phyloP scores from a whole-genome alignment of 2,113 vertebrate genomes.

The Mystacornis crossleyi region DNA sequence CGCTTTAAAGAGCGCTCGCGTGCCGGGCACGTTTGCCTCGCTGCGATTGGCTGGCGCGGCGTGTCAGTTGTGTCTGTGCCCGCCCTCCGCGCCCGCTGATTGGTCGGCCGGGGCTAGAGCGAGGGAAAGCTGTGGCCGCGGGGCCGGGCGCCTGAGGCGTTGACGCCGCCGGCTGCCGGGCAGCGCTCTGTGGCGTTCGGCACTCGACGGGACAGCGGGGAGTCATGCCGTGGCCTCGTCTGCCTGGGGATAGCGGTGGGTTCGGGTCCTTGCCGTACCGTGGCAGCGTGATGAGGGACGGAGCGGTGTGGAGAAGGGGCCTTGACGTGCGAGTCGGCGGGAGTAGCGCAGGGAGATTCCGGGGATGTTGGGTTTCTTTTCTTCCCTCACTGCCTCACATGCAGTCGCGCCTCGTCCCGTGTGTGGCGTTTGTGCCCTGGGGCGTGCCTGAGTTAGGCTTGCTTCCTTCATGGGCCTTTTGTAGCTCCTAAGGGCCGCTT shows the following conservation, averaged over 20 bases:
- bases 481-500: accelerated
- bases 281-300: neutral
- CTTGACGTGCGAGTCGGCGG: neutral
- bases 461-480: accelerated
- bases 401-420: accelerated
- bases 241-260: accelerated
- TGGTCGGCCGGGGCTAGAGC: neutral
- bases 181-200: neutral
- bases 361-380: accelerated
- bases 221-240: neutral
- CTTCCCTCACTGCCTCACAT: accelerated
- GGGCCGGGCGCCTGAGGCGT: accelerated
- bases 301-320: neutral
- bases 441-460: accelerated
- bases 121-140: neutral
- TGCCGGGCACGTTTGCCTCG: neutral
- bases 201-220: neutral
- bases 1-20: neutral
- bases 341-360: neutral
- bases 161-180: accelerated
- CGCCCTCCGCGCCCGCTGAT: neutral
- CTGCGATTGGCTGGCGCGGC: accelerated
- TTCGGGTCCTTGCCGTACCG: neutral
- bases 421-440: accelerated
- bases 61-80: neutral